Evolutionary conservation across 2,797 vertebrate genomes (phyloP).

Genomic region (Sebastes kiyomatsui): DNA sequence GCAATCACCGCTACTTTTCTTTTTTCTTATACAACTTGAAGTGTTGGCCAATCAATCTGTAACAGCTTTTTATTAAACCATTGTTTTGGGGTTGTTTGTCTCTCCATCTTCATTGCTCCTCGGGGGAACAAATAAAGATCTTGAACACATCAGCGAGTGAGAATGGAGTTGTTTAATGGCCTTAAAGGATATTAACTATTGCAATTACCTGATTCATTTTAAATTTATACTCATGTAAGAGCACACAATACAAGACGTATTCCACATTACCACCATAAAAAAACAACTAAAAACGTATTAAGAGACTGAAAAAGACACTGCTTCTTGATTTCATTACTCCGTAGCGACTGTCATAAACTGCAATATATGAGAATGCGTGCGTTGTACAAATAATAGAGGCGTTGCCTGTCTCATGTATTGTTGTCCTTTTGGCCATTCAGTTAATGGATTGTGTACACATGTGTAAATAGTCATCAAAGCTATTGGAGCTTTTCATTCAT

Average conservation of each 20-base stretch:
- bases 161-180: not conserved
- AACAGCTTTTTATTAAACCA: not conserved
- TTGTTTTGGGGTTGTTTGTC: not conserved
- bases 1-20: conserved; percentile 8
- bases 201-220: not conserved
- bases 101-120: not conserved
- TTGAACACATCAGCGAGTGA: not conserved
- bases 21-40: not conserved
- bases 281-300: not conserved
- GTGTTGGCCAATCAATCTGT: conserved; percentile 10
- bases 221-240: not conserved
- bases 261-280: not conserved
- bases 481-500: conserved; percentile 24
- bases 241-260: not conserved
- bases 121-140: not conserved
- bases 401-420: not conserved
- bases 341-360: not conserved
- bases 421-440: not conserved
- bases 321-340: not conserved
- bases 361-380: not conserved
- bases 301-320: not conserved
- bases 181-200: not conserved
- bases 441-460: not conserved
- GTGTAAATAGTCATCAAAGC: conserved; percentile 1
- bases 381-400: not conserved